Evolutionary conservation across 2,888 invertebrate genomes (phyloP).

Genomic region (Thereva nobilitata): DNA sequence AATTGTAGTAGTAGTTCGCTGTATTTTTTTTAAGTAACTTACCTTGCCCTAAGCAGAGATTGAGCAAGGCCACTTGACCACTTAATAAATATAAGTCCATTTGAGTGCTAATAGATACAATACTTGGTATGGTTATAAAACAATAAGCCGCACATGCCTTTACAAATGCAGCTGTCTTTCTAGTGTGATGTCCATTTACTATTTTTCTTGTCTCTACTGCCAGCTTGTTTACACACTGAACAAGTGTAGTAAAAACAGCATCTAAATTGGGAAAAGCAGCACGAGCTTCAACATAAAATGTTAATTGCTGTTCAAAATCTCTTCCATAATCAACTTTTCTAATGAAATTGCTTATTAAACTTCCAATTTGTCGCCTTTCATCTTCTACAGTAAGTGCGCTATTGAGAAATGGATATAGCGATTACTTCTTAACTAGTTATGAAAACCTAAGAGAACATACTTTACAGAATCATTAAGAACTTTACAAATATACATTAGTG

Average conservation of each 20-base stretch:
- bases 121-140: slow-evolving; percentile 96
- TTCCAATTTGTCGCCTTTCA: slow-evolving; percentile 84
- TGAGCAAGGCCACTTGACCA: slow-evolving; percentile 86
- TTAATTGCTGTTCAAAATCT: slow-evolving; percentile 88
- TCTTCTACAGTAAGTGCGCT: slow-evolving; percentile 91
- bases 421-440: not conserved
- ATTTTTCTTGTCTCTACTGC: slow-evolving; percentile 70
- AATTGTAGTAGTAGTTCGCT: slow-evolving; percentile 16
- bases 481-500: slow-evolving; percentile 85
- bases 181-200: slow-evolving; percentile 74
- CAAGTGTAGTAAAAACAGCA: slow-evolving; percentile 79
- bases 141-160: slow-evolving; percentile 94
- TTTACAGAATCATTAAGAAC: slow-evolving; percentile 92
- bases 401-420: slow-evolving; percentile 45
- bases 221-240: slow-evolving; percentile 85
- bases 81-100: slow-evolving; percentile 84
- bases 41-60: slow-evolving; percentile 92
- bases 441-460: slow-evolving; percentile 60
- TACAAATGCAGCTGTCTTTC: slow-evolving; percentile 82
- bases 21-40: slow-evolving; percentile 38
- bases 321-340: slow-evolving; percentile 79
- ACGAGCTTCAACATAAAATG: slow-evolving; percentile 92
- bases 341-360: slow-evolving; percentile 79
- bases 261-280: slow-evolving; percentile 90
- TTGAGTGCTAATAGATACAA: slow-evolving; percentile 76